phyloP scores from a whole-genome alignment of 2,888 invertebrate species.

The Pseudeuparius sepicola region DNA sequence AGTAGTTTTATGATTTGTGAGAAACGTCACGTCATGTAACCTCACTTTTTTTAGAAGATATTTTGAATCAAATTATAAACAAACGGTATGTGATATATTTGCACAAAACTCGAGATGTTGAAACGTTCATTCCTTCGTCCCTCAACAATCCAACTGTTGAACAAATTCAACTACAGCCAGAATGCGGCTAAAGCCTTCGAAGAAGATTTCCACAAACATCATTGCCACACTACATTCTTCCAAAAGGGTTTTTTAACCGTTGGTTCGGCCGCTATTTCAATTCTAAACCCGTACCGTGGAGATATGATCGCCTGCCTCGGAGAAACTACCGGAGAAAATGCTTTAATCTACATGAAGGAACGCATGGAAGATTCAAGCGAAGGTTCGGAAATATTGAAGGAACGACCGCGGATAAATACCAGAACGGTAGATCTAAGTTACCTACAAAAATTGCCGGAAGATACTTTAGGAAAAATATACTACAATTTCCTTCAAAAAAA shows the following conservation, averaged over 20 bases:
- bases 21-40: no score
- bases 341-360: slow-evolving; percentile 59
- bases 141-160: no score
- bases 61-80: no score
- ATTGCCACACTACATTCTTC: slow-evolving; percentile 54
- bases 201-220: slow-evolving; percentile 52
- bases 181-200: slow-evolving; percentile 43
- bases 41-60: no score
- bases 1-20: no score
- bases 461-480: slow-evolving; percentile 80
- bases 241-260: slow-evolving; percentile 69
- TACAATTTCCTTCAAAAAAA: slow-evolving; percentile 72
- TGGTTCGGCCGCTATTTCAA: slow-evolving; percentile 80
- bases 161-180: slow-evolving; percentile 8
- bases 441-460: slow-evolving; percentile 61
- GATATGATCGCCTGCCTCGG: slow-evolving; percentile 95
- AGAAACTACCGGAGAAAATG: slow-evolving; percentile 70
- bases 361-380: slow-evolving; percentile 70
- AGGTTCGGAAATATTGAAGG: slow-evolving; percentile 63
- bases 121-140: no score
- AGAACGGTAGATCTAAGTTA: slow-evolving; percentile 64
- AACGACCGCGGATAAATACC: slow-evolving; percentile 82
- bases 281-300: slow-evolving; percentile 70
- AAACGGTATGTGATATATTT: no score
- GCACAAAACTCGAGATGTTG: no score